Evolutionary conservation across 2,113 vertebrate species (phyloP).

Genomic region (Corythaixoides concolor): DNA sequence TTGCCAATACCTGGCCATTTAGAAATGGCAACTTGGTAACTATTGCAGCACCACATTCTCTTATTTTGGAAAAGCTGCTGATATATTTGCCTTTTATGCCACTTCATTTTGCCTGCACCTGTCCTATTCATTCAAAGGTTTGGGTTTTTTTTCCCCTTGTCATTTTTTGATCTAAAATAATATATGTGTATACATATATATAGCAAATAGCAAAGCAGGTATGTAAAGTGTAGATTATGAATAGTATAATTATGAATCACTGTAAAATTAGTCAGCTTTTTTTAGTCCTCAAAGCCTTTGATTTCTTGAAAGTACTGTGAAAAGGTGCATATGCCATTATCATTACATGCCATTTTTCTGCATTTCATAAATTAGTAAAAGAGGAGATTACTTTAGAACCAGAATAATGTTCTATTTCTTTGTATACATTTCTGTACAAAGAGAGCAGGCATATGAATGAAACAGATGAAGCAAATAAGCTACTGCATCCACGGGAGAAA

Average conservation of each 20-base stretch:
- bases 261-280: not conserved
- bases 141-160: not conserved
- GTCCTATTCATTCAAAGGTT: not conserved
- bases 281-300: constrained; percentile 16
- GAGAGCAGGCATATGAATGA: not conserved
- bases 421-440: not conserved
- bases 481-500: not conserved
- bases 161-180: not conserved
- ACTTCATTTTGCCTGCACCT: not conserved
- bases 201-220: not conserved
- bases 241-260: constrained; percentile 29
- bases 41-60: not conserved
- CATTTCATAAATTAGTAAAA: constrained; percentile 1
- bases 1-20: not conserved
- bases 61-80: not conserved
- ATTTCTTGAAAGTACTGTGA: constrained; percentile 14
- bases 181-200: not conserved
- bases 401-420: not conserved
- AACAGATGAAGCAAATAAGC: not conserved
- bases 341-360: not conserved
- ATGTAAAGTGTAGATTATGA: not conserved
- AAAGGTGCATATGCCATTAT: not conserved
- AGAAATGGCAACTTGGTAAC: not conserved
- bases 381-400: not conserved
- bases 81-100: not conserved